Conservation (phyloP, 2,888 invertebrate genomes). For the Ophioninae sp. region DNA sequence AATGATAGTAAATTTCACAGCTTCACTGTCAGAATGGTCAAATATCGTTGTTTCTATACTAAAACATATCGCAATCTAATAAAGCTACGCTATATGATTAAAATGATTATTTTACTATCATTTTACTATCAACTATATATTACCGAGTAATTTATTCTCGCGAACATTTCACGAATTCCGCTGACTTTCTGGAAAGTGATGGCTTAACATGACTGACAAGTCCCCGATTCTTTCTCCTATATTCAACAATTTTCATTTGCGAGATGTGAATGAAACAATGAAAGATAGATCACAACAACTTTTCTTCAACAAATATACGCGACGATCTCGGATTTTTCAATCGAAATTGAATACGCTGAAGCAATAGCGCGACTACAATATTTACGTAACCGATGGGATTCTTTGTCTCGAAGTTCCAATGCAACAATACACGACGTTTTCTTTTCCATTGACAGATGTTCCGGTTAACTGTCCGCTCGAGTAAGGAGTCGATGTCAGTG, state of each 20-base stretch:
- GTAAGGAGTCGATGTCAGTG: constrained; percentile 97
- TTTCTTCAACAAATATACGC: too few species aligned
- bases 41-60: neutral
- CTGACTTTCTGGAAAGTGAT: neutral
- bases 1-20: too few species aligned
- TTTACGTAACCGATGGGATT: neutral
- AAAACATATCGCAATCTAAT: neutral
- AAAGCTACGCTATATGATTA: too few species aligned
- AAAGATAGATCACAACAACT: too few species aligned
- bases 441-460: constrained; percentile 90
- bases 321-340: neutral
- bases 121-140: neutral
- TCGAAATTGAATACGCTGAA: neutral
- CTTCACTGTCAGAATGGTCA: too few species aligned
- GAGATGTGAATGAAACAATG: neutral
- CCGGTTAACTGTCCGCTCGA: constrained; percentile 97
- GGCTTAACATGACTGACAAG: too few species aligned
- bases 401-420: neutral
- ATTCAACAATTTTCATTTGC: neutral
- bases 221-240: neutral
- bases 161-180: too few species aligned
- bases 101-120: too few species aligned
- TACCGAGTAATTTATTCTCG: too few species aligned
- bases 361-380: neutral
- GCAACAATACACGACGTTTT: neutral